Conservation (phyloP, 2,888 invertebrate genomes). For the Agriopis marginaria region DNA sequence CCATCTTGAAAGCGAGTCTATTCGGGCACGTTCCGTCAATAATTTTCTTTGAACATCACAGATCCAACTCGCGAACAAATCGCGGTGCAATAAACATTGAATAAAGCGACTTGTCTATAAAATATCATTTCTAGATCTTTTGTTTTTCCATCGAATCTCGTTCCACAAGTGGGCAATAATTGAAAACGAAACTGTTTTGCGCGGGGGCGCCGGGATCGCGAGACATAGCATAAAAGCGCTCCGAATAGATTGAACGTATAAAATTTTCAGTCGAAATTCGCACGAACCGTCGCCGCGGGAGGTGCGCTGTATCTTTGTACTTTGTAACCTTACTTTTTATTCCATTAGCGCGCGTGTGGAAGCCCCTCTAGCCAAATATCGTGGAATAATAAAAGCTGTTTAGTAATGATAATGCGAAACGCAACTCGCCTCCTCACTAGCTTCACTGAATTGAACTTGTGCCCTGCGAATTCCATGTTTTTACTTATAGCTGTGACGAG, state of each 20-base stretch:
- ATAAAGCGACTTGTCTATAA: constrained; percentile 82
- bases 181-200: constrained; percentile 85
- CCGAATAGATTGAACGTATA: constrained; percentile 86
- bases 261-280: constrained; percentile 86
- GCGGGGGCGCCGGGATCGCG: constrained; percentile 75
- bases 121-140: constrained; percentile 84
- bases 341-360: constrained; percentile 84
- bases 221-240: constrained; percentile 84
- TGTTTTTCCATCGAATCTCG: constrained; percentile 81
- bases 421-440: constrained; percentile 70
- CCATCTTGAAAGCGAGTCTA: constrained; percentile 64
- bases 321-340: constrained; percentile 87
- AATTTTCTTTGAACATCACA: constrained; percentile 83
- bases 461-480: constrained; percentile 70
- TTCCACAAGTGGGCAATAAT: constrained; percentile 87
- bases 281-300: constrained; percentile 82
- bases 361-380: constrained; percentile 84
- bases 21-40: constrained; percentile 83
- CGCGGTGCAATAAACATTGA: constrained; percentile 82
- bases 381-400: constrained; percentile 85
- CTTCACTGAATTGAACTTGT: constrained; percentile 80
- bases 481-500: constrained; percentile 66
- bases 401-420: constrained; percentile 84
- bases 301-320: constrained; percentile 84
- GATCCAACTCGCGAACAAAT: constrained; percentile 80